A percentile compares a stretch with the other conserved stretches of the same genome.
phyloP scores from a whole-genome alignment of 1,140 invertebrate species.

The Glossosoma conforme region DNA sequence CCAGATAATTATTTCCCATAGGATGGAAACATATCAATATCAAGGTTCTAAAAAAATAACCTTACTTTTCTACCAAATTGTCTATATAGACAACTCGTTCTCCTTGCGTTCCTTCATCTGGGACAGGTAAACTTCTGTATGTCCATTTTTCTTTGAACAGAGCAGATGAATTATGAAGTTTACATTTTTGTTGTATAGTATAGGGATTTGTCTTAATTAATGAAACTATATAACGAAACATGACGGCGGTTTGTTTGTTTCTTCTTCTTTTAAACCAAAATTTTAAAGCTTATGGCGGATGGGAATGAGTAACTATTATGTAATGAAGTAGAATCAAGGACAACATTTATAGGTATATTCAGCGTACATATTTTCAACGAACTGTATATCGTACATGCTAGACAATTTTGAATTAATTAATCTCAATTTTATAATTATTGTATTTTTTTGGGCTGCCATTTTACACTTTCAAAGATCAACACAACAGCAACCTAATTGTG shows the following conservation, averaged over 20 bases:
- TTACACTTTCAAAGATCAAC: no score
- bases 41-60: conserved; percentile 12
- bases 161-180: not conserved
- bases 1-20: not conserved
- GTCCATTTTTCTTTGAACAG: conserved; percentile 17
- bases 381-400: no score
- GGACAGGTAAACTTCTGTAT: conserved; percentile 41
- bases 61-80: conserved; percentile 39
- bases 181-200: not conserved
- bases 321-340: no score
- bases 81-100: conserved; percentile 60
- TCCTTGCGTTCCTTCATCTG: conserved; percentile 64
- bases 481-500: no score
- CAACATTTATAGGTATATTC: no score
- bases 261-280: no score
- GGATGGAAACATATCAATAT: not conserved
- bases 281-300: no score
- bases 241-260: not conserved
- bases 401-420: no score
- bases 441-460: no score
- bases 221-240: conserved; percentile 6
- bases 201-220: not conserved
- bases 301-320: no score
- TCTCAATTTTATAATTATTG: no score
- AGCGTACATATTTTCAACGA: no score